phyloP scores from a whole-genome alignment of 2,113 vertebrate genomes.

The Pachycephala philippinensis region DNA sequence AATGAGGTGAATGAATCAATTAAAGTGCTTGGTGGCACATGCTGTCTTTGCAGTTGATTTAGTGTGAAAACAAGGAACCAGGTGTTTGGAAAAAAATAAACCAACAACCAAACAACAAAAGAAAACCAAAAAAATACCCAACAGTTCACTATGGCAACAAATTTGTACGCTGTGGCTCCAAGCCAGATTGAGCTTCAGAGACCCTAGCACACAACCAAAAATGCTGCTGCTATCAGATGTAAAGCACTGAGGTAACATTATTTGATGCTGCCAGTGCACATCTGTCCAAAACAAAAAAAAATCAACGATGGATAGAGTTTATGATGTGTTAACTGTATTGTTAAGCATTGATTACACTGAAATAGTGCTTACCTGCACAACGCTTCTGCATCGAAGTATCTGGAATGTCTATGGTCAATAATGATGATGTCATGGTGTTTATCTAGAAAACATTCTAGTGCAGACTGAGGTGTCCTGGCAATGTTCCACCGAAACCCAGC shows the following conservation, averaged over 20 bases:
- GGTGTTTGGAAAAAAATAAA: not conserved
- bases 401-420: constrained; percentile 94
- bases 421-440: constrained; percentile 94
- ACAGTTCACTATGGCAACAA: not conserved
- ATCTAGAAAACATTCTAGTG: constrained; percentile 88
- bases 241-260: not conserved
- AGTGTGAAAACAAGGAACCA: not conserved
- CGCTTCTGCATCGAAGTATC: constrained; percentile 89
- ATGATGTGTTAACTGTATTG: not conserved
- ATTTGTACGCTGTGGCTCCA: not conserved
- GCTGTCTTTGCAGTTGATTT: not conserved
- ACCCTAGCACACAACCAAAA: not conserved
- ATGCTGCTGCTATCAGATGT: not conserved
- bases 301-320: accelerated
- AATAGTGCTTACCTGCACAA: constrained; percentile 85
- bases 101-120: not conserved
- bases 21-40: not conserved
- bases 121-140: not conserved
- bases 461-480: constrained; percentile 83
- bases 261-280: not conserved
- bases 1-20: not conserved
- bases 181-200: not conserved
- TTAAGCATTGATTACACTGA: not conserved
- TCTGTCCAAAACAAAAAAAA: not conserved
- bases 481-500: constrained; percentile 87